Percentiles rank a stretch among this genome's conserved stretches.
These are phyloP conservation scores for Drosophila azteca DNA, from an alignment of 1,140 invertebrate genomes.

Conservation along the genomic window DNA sequence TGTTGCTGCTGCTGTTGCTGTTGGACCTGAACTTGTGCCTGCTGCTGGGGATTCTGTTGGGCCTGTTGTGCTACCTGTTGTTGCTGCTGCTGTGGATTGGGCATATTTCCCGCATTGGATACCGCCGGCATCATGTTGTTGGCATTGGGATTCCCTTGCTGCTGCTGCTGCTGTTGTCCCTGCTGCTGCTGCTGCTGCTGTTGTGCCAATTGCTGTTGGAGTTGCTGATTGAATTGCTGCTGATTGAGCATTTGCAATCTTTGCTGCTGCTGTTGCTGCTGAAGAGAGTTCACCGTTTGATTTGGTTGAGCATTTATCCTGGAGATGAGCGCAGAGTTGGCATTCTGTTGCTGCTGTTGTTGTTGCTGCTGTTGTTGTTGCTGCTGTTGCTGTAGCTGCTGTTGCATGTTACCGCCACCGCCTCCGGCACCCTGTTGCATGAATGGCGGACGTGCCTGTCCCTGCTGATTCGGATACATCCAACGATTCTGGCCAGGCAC, in stretches of 20 bases:
- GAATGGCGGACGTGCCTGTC: conserved; percentile 67
- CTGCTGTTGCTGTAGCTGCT: conserved; percentile 76
- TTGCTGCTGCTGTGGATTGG: conserved; percentile 37
- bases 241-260: conserved; percentile 34
- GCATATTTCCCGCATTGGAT: conserved; percentile 51
- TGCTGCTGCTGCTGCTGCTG: conserved; percentile 84
- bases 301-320: conserved; percentile 89
- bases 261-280: conserved; percentile 84
- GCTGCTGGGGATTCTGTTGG: conserved; percentile 45
- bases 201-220: conserved; percentile 57
- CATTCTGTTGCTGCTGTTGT: conserved; percentile 73
- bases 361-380: conserved; percentile 68
- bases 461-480: conserved; percentile 73
- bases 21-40: conserved; percentile 60
- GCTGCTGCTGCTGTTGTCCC: conserved; percentile 71
- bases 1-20: conserved; percentile 56
- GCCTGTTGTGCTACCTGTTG: neutral
- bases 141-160: conserved; percentile 77
- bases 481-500: conserved; percentile 71
- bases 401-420: conserved; percentile 54
- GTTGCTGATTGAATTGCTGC: conserved; percentile 66
- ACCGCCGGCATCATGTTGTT: conserved; percentile 65
- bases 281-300: conserved; percentile 79
- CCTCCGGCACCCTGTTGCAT: conserved; percentile 64
- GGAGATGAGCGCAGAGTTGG: conserved; percentile 87